phyloP scores from a whole-genome alignment of 2,888 invertebrate genomes.

The Dichetophora obliterata region DNA sequence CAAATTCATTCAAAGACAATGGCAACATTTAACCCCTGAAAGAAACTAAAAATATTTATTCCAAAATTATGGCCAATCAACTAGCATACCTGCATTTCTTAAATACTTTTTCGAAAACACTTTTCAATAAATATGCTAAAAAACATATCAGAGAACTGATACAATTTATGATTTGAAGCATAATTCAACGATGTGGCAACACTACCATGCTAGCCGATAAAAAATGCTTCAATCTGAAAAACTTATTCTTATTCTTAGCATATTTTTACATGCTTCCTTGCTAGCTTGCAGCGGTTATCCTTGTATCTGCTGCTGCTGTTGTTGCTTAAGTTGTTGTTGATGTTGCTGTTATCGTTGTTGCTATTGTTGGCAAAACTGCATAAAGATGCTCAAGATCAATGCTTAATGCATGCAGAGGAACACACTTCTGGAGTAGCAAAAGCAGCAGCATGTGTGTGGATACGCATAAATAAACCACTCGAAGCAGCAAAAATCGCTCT shows the following conservation, averaged over 20 bases:
- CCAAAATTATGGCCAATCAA: no score
- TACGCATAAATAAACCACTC: conserved; percentile 9
- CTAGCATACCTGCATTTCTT: conserved; percentile 17
- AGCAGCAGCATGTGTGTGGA: conserved; percentile 7
- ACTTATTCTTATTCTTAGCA: neutral
- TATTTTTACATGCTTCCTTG: neutral
- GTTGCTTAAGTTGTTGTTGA: neutral
- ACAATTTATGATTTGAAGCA: no score
- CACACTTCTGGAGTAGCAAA: neutral
- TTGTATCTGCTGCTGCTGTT: neutral
- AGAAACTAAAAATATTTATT: no score
- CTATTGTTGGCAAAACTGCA: neutral
- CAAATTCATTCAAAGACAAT: no score
- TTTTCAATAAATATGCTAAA: no score
- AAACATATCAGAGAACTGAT: no score
- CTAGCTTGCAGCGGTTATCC: neutral
- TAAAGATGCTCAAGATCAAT: conserved; percentile 5
- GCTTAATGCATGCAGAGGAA: conserved; percentile 14
- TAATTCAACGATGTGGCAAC: no score
- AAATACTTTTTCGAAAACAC: conserved; percentile 8
- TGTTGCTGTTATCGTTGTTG: neutral
- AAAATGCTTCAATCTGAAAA: no score
- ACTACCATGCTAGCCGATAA: no score
- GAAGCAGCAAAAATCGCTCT: neutral
- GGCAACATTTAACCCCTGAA: no score